phyloP scores from a whole-genome alignment of 2,888 invertebrate genomes.

The Ophion costatus region DNA sequence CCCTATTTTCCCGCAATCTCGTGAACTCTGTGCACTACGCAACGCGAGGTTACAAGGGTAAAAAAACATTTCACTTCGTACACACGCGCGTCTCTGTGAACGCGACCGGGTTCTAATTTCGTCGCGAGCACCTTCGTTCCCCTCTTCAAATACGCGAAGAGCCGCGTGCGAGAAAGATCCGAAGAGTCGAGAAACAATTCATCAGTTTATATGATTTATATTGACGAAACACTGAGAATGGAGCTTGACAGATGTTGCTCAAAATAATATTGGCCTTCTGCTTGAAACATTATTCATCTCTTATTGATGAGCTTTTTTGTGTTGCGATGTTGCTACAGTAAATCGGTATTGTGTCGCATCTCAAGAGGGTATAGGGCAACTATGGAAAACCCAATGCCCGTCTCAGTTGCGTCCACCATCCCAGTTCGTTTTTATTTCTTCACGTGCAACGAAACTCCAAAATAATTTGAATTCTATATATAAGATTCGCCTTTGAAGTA shows the following conservation, averaged over 20 bases:
- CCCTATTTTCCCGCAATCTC: constrained; percentile 39
- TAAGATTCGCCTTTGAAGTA: too few species aligned
- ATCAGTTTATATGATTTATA: background rate
- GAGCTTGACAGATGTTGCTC: too few species aligned
- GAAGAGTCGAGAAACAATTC: background rate
- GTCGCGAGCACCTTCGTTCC: background rate
- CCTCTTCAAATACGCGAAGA: background rate
- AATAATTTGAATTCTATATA: too few species aligned
- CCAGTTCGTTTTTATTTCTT: too few species aligned
- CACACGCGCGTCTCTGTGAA: background rate
- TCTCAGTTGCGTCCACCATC: too few species aligned
- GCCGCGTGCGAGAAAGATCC: background rate
- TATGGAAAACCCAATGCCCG: too few species aligned
- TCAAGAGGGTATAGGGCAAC: too few species aligned
- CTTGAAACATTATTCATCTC: too few species aligned
- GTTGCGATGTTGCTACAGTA: too few species aligned
- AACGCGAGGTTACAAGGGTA: constrained; percentile 36
- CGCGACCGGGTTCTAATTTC: background rate
- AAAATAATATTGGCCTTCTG: background rate
- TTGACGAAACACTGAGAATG: background rate
- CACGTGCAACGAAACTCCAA: too few species aligned
- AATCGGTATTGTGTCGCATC: too few species aligned
- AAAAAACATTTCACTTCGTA: constrained; percentile 5
- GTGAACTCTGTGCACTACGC: constrained; percentile 38
- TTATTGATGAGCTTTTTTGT: too few species aligned